phyloP scores from a whole-genome alignment of 35 echinoderm and acorn worm species.

The Ophioderma brevispina region DNA sequence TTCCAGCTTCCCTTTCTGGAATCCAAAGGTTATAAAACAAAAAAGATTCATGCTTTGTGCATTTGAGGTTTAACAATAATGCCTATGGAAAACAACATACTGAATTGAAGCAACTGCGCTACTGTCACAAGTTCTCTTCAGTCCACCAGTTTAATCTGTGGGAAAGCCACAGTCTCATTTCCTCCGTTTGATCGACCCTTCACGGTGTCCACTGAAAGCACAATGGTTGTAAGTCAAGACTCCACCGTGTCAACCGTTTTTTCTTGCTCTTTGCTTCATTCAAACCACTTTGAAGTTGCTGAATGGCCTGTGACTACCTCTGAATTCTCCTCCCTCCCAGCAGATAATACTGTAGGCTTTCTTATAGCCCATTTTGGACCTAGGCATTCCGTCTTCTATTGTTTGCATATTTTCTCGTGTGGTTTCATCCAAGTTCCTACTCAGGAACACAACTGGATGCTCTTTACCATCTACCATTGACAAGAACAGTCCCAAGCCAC shows the following conservation, averaged over 20 bases:
- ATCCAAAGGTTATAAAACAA: not conserved
- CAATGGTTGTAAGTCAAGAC: not conserved
- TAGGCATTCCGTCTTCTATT: slow-evolving; percentile 35
- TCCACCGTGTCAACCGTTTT: slow-evolving; percentile 1
- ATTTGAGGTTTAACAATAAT: not conserved
- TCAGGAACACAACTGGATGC: slow-evolving; percentile 44
- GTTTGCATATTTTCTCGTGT: slow-evolving; percentile 10
- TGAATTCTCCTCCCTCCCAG: slow-evolving; percentile 19
- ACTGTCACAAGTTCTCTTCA: too few relatives aligned
- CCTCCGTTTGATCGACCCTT: not conserved
- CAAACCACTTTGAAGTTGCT: slow-evolving; percentile 27
- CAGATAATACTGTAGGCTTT: slow-evolving; percentile 11
- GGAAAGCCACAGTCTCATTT: not conserved
- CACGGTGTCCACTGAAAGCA: too few relatives aligned
- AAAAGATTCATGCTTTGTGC: not conserved
- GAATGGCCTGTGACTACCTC: slow-evolving; percentile 6
- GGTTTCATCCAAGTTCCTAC: slow-evolving; percentile 26
- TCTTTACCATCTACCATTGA: slow-evolving; percentile 25
- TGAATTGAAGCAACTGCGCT: too few relatives aligned
- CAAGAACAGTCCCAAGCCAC: not conserved
- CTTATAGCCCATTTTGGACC: not conserved
- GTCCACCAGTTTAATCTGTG: not conserved
- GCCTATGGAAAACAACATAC: too few relatives aligned
- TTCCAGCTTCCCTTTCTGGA: too few relatives aligned
- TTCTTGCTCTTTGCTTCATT: not conserved